These are phyloP conservation scores for Steinernema carpocapsae DNA, from an alignment of 2,888 invertebrate genomes.

Conservation along the genomic window DNA sequence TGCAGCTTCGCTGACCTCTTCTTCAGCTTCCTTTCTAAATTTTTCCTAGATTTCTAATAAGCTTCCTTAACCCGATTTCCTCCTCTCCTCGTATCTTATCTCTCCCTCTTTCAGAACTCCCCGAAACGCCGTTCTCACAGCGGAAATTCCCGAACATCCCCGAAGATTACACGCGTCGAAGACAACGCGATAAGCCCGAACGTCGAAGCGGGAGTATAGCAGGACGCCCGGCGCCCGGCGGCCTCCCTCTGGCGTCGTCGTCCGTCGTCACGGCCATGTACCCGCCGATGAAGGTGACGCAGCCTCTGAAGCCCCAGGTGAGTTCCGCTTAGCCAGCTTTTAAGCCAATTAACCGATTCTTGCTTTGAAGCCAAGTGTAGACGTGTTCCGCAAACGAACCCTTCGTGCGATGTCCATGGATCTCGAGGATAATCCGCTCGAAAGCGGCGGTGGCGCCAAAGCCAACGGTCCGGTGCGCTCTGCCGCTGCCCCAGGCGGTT, in stretches of 20 bases:
- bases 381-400: constrained; percentile 53
- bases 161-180: neutral
- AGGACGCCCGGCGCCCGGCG: neutral
- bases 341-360: neutral
- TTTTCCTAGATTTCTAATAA: neutral
- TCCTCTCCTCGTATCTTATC: neutral
- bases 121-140: constrained; percentile 14
- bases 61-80: neutral
- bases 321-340: constrained; percentile 16
- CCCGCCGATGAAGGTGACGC: constrained; percentile 49
- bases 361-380: constrained; percentile 50
- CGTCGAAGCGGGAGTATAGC: constrained; percentile 14
- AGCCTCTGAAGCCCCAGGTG: neutral
- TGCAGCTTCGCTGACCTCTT: neutral
- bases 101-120: constrained; percentile 37
- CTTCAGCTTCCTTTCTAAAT: too few relatives aligned
- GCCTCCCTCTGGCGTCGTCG: constrained; percentile 51
- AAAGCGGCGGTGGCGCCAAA: constrained; percentile 22
- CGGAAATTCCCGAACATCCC: neutral
- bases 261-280: constrained; percentile 65
- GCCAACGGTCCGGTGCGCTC: constrained; percentile 34
- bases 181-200: neutral
- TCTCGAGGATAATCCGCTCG: constrained; percentile 46
- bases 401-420: constrained; percentile 53
- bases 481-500: neutral